phyloP scores from a whole-genome alignment of 1,140 invertebrate genomes.

The Idris sp. region DNA sequence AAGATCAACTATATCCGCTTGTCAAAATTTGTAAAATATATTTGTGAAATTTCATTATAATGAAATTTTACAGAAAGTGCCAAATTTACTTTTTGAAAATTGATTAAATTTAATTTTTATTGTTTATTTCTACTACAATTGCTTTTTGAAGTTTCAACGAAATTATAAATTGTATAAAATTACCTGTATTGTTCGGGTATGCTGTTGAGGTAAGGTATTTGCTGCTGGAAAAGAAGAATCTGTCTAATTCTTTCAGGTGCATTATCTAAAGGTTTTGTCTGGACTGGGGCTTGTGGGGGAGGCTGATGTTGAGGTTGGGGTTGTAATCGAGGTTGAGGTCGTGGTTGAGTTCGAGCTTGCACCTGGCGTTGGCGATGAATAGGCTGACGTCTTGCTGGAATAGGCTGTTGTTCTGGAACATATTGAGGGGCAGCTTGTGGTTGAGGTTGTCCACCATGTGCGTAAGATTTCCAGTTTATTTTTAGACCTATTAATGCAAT shows the following conservation, averaged over 20 bases:
- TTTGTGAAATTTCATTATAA: too few relatives aligned
- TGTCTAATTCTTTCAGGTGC: conserved; percentile 73
- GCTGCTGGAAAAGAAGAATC: conserved; percentile 72
- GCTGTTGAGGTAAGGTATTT: conserved; percentile 74
- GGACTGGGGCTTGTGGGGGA: conserved; percentile 59
- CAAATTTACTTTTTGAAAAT: too few relatives aligned
- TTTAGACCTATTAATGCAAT: conserved; percentile 70
- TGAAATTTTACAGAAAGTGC: too few relatives aligned
- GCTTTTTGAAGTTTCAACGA: too few relatives aligned
- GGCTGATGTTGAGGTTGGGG: conserved; percentile 40
- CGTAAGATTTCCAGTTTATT: conserved; percentile 74
- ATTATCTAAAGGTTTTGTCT: conserved; percentile 61
- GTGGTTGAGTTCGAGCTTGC: conserved; percentile 71
- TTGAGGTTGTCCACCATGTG: conserved; percentile 51
- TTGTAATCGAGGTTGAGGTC: conserved; percentile 75
- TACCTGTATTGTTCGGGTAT: conserved; percentile 76
- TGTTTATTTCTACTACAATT: too few relatives aligned
- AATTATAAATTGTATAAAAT: neutral
- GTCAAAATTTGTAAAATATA: too few relatives aligned
- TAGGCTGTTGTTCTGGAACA: conserved; percentile 16
- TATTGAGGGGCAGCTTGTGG: conserved; percentile 49
- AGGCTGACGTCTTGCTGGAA: conserved; percentile 57
- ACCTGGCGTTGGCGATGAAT: conserved; percentile 37
- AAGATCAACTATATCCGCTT: too few relatives aligned
- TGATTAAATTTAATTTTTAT: too few relatives aligned